A percentile compares a stretch with the other conserved stretches of the same genome.
phyloP scores from a whole-genome alignment of 2,113 vertebrate species.

The Mobula birostris region DNA sequence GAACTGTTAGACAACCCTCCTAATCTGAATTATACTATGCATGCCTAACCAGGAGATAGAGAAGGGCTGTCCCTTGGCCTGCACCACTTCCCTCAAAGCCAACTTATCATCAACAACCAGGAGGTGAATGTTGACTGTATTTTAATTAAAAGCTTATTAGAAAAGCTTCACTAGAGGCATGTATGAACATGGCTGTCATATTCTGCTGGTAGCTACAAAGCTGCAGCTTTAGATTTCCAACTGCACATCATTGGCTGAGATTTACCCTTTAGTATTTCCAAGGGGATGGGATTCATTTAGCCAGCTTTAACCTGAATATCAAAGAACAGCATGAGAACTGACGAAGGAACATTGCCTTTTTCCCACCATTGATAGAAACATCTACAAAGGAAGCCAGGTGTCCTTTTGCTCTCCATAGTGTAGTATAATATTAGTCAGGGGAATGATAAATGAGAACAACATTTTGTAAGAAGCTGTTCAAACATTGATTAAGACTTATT shows the following conservation, averaged over 20 bases:
- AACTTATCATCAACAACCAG: neutral
- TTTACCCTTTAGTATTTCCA: neutral
- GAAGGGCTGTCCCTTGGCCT: neutral
- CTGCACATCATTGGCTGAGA: neutral
- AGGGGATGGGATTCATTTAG: neutral
- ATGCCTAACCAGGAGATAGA: neutral
- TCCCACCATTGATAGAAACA: neutral
- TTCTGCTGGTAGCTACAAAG: neutral
- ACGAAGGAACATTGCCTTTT: neutral
- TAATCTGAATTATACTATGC: neutral
- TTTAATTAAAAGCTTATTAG: slow-evolving; percentile 33
- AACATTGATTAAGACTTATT: neutral
- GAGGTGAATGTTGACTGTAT: neutral
- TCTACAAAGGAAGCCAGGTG: neutral
- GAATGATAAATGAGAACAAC: neutral
- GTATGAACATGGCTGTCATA: neutral
- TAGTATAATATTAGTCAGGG: neutral
- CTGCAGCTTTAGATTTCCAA: neutral
- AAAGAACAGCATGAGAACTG: neutral
- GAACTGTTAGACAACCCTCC: neutral
- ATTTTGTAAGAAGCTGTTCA: neutral
- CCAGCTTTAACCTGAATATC: neutral
- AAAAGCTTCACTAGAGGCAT: neutral
- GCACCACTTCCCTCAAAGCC: neutral
- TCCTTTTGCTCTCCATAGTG: neutral